These are phyloP conservation scores for Forbesichthys agassizii DNA, from an alignment of 2,113 vertebrate species.

Conservation along the genomic window DNA sequence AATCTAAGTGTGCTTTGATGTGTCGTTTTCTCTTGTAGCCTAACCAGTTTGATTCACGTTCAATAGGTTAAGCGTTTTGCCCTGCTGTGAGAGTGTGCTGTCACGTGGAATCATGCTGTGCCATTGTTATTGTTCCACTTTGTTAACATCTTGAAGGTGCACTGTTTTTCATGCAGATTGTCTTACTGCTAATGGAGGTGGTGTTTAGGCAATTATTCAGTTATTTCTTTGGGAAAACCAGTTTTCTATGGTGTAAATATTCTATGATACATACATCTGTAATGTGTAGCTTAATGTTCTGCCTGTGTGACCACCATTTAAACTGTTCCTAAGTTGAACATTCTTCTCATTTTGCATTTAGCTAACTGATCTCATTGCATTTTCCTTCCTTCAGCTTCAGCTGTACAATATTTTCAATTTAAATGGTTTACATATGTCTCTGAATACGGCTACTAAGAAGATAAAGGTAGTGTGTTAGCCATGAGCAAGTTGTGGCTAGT, in stretches of 20 bases:
- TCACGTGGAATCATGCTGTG: no score
- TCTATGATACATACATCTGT: not conserved
- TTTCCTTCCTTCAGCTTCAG: not conserved
- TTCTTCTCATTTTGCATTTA: not conserved
- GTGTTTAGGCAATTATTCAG: no score
- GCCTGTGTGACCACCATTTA: not conserved
- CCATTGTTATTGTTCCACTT: not conserved
- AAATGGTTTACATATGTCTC: not conserved
- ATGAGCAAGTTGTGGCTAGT: not conserved
- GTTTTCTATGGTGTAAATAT: not conserved
- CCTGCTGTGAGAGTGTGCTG: not conserved
- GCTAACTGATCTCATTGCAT: not conserved
- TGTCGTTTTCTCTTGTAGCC: no score
- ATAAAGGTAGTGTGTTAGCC: not conserved
- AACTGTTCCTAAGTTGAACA: not conserved
- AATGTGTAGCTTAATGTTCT: not conserved
- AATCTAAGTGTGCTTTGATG: no score
- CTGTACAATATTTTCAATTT: not conserved
- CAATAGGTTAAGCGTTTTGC: not conserved
- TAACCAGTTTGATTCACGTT: no score
- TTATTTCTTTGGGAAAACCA: no score
- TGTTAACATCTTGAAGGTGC: not conserved
- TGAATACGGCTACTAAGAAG: not conserved
- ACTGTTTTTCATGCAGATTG: no score
- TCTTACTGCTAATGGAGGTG: no score